Conservation (phyloP, 1,140 invertebrate genomes). For the Bicyclus anynana region DNA sequence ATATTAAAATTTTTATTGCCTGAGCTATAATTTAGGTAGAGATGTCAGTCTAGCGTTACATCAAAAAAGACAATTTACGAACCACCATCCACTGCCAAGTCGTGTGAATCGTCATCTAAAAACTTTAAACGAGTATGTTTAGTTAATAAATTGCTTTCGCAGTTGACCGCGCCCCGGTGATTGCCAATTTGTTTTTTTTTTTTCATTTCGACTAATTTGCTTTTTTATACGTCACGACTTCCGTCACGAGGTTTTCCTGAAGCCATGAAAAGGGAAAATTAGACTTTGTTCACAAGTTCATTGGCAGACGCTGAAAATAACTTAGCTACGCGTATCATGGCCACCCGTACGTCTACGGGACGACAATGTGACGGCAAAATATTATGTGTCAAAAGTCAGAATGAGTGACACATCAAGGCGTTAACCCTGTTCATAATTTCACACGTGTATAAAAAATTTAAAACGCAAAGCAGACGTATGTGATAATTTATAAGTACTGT, state of each 20-base stretch:
- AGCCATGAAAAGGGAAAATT: neutral
- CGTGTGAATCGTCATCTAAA: neutral
- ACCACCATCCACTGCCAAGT: neutral
- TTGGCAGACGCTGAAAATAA: constrained; percentile 56
- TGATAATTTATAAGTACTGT: too few species aligned
- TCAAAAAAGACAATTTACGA: neutral
- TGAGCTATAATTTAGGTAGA: too few species aligned
- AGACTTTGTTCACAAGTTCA: constrained; percentile 35
- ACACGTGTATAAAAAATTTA: neutral
- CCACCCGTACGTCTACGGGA: constrained; percentile 14
- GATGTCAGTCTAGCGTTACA: neutral
- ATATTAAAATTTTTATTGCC: too few species aligned
- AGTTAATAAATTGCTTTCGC: constrained; percentile 2
- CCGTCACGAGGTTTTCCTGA: neutral
- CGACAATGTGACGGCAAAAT: neutral
- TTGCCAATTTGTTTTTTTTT: constrained; percentile 10
- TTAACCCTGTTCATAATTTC: constrained; percentile 4
- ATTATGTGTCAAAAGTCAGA: neutral
- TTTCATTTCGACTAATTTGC: constrained; percentile 9
- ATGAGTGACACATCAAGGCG: constrained; percentile 15
- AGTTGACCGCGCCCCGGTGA: constrained; percentile 11
- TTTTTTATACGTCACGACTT: constrained; percentile 13
- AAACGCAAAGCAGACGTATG: neutral
- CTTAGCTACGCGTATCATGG: constrained; percentile 27
- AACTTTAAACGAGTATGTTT: neutral